Evolutionary conservation across 2,113 vertebrate genomes (phyloP).

Genomic region (Aix galericulata): DNA sequence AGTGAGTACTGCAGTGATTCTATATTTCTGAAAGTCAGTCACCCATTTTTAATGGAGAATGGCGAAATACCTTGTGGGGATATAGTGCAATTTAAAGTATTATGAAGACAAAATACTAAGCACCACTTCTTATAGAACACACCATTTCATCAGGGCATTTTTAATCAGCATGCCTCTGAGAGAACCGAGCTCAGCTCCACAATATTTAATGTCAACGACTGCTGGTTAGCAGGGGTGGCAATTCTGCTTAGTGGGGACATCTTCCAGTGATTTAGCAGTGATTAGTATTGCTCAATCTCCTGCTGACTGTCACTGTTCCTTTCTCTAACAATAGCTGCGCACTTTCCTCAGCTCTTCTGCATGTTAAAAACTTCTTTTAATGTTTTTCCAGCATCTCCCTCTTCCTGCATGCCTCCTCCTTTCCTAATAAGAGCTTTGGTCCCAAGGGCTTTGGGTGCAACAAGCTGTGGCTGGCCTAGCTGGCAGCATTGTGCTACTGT

Average conservation of each 20-base stretch:
- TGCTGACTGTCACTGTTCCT: conserved; percentile 26
- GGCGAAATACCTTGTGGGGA: conserved; percentile 43
- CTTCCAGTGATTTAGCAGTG: conserved; percentile 67
- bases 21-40: neutral
- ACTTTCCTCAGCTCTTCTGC: neutral
- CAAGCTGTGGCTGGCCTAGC: neutral
- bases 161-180: conserved; percentile 63
- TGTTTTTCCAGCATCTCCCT: neutral
- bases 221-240: conserved; percentile 66
- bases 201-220: conserved; percentile 63
- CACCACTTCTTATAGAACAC: conserved; percentile 53
- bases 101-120: conserved; percentile 64
- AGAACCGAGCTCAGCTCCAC: conserved; percentile 4
- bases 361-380: neutral
- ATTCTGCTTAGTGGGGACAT: conserved; percentile 68
- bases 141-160: conserved; percentile 61
- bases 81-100: conserved; percentile 27
- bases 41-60: conserved; percentile 41
- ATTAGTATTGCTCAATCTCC: conserved; percentile 60
- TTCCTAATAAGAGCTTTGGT: neutral
- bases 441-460: neutral
- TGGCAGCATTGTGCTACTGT: neutral
- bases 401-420: neutral
- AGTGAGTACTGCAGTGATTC: neutral
- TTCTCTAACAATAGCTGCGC: conserved; percentile 31